Base-by-base conservation (phyloP, 2,113 vertebrate genomes). In the Orycteropus afer region DNA sequence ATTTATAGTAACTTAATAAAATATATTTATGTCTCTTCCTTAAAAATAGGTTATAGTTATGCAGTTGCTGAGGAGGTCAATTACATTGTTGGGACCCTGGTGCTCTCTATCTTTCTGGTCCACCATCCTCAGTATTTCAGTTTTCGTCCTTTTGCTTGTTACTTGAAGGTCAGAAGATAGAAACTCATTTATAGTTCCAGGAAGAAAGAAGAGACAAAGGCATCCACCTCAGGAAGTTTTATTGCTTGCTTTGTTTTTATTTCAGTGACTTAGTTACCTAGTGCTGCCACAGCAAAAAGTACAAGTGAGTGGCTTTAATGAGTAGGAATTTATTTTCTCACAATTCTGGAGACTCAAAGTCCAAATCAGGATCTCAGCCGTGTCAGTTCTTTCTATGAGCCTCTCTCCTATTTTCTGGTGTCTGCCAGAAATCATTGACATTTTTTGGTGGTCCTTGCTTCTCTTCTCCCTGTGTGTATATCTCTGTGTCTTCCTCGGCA, bases 151-250 rank as follows among this genome's bases (percentile, higher is more conserved):
- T 53, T 63, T 32, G 5, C 25, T 47, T 92, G 20, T 55, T 94
- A 32, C 83, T 81, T 91, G 69, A 37, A n/a, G 79, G 90, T 93
- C 61, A 80, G 0, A 59, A 90, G 65, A 91, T 25, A 5, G 42
- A 51, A 67, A 42, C 29, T 91, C 49, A 53, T 83, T 86, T 82
- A 42, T 88, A 55, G n/a, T 94, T 93, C 45, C 63, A 92, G 81
- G 85, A 90, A 93, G 27, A 79, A 93, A 95, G 34, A 59, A 45
- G 14, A 6, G 61, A 1, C 69, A 94, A 65, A 79, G 17, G 1
- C 34, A 73, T 84, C 55, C 17, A 47, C 42, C 42, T 78, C 23
- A 18, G 77, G 29, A 92, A 67, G 0, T 1, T 9, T 40, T 71
- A 23, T 71, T 84, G 14, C 55, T 80, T 89, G 22, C 55, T 57